Percentiles rank a stretch among this genome's conserved stretches.
Conservation (phyloP, 1,140 invertebrate genomes). For the Ceratoteleas bidentatus region DNA sequence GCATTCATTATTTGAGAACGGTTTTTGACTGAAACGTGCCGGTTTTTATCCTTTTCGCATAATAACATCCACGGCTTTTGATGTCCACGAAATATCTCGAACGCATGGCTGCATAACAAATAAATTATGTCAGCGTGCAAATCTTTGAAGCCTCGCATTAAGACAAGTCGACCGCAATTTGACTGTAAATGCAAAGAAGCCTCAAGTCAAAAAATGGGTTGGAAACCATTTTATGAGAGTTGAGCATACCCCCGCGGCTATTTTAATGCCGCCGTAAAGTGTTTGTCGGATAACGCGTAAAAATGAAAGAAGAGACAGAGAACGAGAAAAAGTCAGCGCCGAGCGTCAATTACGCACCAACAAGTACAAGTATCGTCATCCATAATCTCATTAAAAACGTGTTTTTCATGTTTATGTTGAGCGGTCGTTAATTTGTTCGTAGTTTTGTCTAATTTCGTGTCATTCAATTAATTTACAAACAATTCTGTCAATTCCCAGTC, state of each 20-base stretch:
- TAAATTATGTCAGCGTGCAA: slow-evolving; percentile 31
- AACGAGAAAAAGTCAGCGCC: slow-evolving; percentile 46
- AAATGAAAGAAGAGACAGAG: no score
- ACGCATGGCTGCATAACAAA: slow-evolving; percentile 42
- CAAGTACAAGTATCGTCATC: slow-evolving; percentile 27
- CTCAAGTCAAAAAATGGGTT: no score
- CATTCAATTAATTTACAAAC: no score
- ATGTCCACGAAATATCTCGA: slow-evolving; percentile 33
- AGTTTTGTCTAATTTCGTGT: no score
- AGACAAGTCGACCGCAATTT: no score
- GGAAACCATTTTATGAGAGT: no score
- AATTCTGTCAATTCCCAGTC: no score
- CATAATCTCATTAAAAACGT: slow-evolving; percentile 49
- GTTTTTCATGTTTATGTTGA: slow-evolving; percentile 32
- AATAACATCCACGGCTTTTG: slow-evolving; percentile 34
- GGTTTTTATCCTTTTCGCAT: slow-evolving; percentile 4
- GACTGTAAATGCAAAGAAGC: no score
- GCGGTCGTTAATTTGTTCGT: slow-evolving; percentile 20
- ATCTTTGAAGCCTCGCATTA: no score
- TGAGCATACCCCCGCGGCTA: no score
- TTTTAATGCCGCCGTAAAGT: no score
- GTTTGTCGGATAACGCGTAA: no score
- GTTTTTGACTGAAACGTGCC: slow-evolving; percentile 20
- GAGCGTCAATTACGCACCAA: slow-evolving; percentile 46
- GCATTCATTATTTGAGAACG: slow-evolving; percentile 27